Evolutionary conservation across 1,140 invertebrate genomes (phyloP), one percentile per base, ranked within the genome.

Genomic region (Drosophila insularis): DNA sequence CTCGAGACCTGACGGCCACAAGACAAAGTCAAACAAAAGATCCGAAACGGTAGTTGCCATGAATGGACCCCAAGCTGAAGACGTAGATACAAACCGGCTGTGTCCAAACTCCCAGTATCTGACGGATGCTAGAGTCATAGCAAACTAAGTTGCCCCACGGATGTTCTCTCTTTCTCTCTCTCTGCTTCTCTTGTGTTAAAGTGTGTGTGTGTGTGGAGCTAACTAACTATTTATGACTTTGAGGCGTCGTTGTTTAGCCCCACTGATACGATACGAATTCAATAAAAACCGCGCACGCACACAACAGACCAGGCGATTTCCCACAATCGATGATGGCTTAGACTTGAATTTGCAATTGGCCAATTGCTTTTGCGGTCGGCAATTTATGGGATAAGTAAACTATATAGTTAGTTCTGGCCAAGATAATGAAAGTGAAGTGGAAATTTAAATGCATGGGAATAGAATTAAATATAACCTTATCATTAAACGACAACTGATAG

Each of bases 11-110:
- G 82, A 81, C 79, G 81, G 79, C 79, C 79, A 78, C 82, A 86
- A 82, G 75, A 87, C 79, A 87, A 87, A 87, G 63, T 82, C 84
- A 87, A 87, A 87, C 82, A 87, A 87, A 87, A 87, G 82, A 87
- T 76, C 76, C 76, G 43, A 80, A 87, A 87, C 82, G 82, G 82
- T 87, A 87, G 82, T 87, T 87, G 80, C 84, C 79, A 89, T 82
- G 82, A 87, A 87, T 89, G 82, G 79, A 64, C 65, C 31, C 43
- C 7, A 50, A 50, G 14, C 43, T 2, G 14, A 27, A 27, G 27
- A 6, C 43, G 17, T 40, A 71, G 46, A 66, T 60, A 27, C 19
- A 82, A 82, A 82, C 81, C 82, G 81, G 82, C 80, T 84, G 63
- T 37, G 4, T 50, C 35, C 3, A 54, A 37, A 37, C 35, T 37